Base-by-base conservation (phyloP, 1,140 invertebrate species). In the Nasonia longicornis region DNA sequence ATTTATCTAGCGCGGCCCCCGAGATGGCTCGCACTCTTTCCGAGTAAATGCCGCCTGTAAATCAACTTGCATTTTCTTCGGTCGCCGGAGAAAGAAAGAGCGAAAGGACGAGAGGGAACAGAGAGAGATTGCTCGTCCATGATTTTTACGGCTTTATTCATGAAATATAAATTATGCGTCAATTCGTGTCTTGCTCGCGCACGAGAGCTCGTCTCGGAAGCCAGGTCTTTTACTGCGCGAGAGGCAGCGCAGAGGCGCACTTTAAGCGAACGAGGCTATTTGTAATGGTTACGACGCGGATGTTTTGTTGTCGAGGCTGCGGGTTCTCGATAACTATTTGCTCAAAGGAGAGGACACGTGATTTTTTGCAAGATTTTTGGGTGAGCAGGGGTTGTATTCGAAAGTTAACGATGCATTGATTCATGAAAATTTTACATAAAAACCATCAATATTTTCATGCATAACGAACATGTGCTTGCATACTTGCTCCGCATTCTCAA, bases 41-140 rank as follows among this genome's bases (percentile, higher is more conserved):
- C 29, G 71, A 52, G 31, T 80, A 80, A 86, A 86, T 81, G 81
- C 74, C 63, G 42, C 78, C 81, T 85, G 82, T 86, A 86, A 86
- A 86, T 87, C 85, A 86, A 75, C 42, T 67, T 48, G 67, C 72
- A 84, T 85, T 86, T 85, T 84, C 84, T 85, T 84, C 63, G 71
- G 22, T 22, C 31, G 16, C 14, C 26, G 22, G 66, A 67, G 42
- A 35, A 0, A 69, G 7, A 16, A 10, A 12, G 12, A 35, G 31
- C 26, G 26, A 70, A 20, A 72, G 70, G 16, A 20, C n/a, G 42
- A 42, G 35, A 6, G 70, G 12, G 14, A 8, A 22, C 12, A 31
- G 48, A 31, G 14, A 81, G 79, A 81, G 79, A 76, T 64, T 77
- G 20, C 12, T 66, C 48, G 80, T 29, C 66, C 38, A 58, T 64